Evolutionary conservation across 1,140 invertebrate genomes (phyloP).

Genomic region (Drosophila athabasca): DNA sequence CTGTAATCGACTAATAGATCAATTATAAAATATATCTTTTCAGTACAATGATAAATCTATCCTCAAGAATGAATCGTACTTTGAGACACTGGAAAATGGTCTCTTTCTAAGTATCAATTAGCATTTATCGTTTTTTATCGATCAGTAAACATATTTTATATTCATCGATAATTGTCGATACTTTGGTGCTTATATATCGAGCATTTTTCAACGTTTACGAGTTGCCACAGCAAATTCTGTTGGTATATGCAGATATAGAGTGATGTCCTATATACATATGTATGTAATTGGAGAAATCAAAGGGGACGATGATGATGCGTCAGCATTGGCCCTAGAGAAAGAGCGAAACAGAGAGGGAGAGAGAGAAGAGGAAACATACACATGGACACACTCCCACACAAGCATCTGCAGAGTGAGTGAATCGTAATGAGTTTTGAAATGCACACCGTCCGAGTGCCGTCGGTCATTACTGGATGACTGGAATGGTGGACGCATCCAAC

Average conservation of each 20-base stretch:
- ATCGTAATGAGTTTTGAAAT: conserved; percentile 68
- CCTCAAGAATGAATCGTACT: no score
- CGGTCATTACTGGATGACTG: conserved; percentile 32
- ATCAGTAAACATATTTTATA: no score
- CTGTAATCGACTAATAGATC: no score
- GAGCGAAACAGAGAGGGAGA: background rate
- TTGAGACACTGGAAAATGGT: no score
- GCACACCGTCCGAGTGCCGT: conserved; percentile 41
- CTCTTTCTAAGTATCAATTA: no score
- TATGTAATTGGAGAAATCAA: conserved; percentile 22
- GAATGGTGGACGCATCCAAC: background rate
- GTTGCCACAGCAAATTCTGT: no score
- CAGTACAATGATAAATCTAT: no score
- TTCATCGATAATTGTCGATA: background rate
- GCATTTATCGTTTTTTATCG: no score
- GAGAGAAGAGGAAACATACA: conserved; percentile 4
- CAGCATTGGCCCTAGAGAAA: conserved; percentile 13
- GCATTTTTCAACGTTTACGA: background rate
- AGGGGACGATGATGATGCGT: conserved; percentile 29
- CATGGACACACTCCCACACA: conserved; percentile 4
- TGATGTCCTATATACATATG: no score
- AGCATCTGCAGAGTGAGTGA: conserved; percentile 23
- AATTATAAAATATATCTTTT: no score
- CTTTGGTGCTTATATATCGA: background rate
- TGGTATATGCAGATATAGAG: no score